A percentile compares a stretch with the other conserved stretches of the same genome.
phyloP scores from a whole-genome alignment of 2,888 invertebrate species.

The Pseudococcus viburni region DNA sequence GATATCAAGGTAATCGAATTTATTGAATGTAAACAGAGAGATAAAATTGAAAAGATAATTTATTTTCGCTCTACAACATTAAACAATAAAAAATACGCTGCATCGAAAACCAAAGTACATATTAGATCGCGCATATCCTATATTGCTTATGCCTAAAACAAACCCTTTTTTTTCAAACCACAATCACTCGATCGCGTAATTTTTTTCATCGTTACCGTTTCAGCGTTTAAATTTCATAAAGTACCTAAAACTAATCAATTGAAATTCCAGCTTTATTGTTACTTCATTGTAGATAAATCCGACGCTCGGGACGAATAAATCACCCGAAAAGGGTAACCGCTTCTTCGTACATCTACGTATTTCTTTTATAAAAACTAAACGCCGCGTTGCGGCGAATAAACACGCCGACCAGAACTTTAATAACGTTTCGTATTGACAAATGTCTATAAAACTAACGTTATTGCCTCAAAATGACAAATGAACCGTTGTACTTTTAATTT shows the following conservation, averaged over 20 bases:
- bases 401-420: slow-evolving; percentile 17
- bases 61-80: slow-evolving; percentile 18
- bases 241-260: slow-evolving; percentile 5
- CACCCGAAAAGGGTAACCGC: neutral
- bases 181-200: too few relatives aligned
- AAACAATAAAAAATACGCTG: neutral
- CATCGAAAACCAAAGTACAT: neutral
- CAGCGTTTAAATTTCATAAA: neutral
- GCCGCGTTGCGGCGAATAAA: neutral
- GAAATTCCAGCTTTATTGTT: slow-evolving; percentile 14
- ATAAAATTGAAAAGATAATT: slow-evolving; percentile 11
- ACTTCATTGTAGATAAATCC: neutral
- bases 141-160: neutral
- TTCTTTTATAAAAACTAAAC: neutral
- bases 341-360: neutral
- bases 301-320: slow-evolving; percentile 19
- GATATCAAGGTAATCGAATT: slow-evolving; percentile 6
- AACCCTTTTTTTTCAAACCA: neutral
- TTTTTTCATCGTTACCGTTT: too few relatives aligned
- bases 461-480: slow-evolving; percentile 44
- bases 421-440: slow-evolving; percentile 42
- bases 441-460: slow-evolving; percentile 42
- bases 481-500: slow-evolving; percentile 45
- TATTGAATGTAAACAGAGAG: slow-evolving; percentile 8
- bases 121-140: neutral